Conservation (phyloP, 2,113 vertebrate genomes). For the Carassius carassius region DNA sequence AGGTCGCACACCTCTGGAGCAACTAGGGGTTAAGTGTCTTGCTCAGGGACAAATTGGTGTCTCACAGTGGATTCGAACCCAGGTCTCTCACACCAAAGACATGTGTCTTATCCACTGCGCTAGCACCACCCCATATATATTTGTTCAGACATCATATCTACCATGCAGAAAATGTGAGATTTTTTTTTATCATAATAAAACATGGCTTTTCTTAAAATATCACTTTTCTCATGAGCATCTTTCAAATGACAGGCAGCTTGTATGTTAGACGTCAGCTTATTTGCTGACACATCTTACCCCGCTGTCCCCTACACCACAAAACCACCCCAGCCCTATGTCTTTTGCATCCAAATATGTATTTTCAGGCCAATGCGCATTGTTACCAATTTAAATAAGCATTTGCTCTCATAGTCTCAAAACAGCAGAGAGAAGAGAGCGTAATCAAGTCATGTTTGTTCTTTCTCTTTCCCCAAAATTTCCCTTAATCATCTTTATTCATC, state of each 20-base stretch:
- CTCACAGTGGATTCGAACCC: no score
- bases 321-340: not conserved
- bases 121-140: no score
- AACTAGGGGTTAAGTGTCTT: no score
- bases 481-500: constrained; percentile 53
- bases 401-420: constrained; percentile 34
- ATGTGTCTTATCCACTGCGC: no score
- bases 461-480: constrained; percentile 43
- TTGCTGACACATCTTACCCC: not conserved
- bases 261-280: not conserved
- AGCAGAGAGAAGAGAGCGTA: constrained; percentile 32
- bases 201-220: not conserved
- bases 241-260: not conserved
- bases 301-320: not conserved
- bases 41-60: no score
- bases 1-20: no score
- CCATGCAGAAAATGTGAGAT: not conserved
- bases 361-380: constrained; percentile 23
- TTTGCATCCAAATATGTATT: constrained; percentile 26
- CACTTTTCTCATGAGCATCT: not conserved
- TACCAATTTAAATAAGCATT: constrained; percentile 29
- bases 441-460: constrained; percentile 46
- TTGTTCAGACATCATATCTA: not conserved
- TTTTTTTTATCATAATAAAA: no score
- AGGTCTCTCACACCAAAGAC: no score